Evolutionary conservation across 92 coral and sea anemone genomes (phyloP), one percentile per base, ranked within the genome.

Genomic region (Pocillopora meandrina): DNA sequence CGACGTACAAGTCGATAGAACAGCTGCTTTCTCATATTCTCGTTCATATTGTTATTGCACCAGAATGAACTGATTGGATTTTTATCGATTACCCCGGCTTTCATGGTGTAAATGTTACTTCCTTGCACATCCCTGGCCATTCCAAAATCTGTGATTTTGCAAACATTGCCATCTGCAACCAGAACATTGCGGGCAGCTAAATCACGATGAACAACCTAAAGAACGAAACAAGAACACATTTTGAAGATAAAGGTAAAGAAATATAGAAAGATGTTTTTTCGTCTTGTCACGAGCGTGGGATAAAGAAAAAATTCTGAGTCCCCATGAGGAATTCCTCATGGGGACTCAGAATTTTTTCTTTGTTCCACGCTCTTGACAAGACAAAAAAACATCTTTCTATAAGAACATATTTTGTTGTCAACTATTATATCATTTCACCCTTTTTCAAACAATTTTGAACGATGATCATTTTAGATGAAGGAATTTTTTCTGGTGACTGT

Each of bases 101-200:
- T 88, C 35, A 86, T 76, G 11, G 87, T 88, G 61, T 88, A 88
- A 36, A 88, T 77, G 20, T 88, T 78, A 17, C 76, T 82, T 15
- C 77, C 80, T 26, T 82, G 87, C 19, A 88, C 87, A 20, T 82
- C 74, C 16, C 91, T 86, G 47, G 91, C 91, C 57, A 88, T 83
- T 23, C 91, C 91, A 74, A 88, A 88, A 67, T 88, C 91, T 14
- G 91, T 88, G 33, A 88, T 82, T 69, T 88, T 88, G 61, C 91
- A 88, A 76, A 82, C 72, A 42, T 88, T 82, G 15, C 91, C 87
- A 20, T 76, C 84, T n/a, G 87, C 87, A 26, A 88, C 87, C 72
- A 88, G 84, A 16, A 88, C 91, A 77, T 88, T 88, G 63, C 91
- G 76, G 2, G 91, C 91, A 12, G 91, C 91, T 11, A 88, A 87